These are phyloP conservation scores for Delphinapterus leucas DNA, from an alignment of 2,113 vertebrate species.

Conservation along the genomic window DNA sequence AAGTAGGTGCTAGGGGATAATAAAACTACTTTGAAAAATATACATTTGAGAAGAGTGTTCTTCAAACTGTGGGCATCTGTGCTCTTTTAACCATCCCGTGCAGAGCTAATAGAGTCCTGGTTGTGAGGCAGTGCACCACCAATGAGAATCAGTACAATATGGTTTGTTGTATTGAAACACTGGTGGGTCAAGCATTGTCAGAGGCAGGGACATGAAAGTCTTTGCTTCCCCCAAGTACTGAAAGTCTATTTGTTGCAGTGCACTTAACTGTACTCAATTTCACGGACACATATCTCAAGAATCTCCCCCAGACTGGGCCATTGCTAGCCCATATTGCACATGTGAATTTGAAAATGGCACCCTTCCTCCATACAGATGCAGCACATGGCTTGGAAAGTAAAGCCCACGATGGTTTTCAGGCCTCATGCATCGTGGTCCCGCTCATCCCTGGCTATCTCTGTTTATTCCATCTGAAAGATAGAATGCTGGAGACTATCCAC, in stretches of 20 bases:
- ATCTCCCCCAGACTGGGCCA: background rate
- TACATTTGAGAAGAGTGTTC: background rate
- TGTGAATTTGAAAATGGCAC: background rate
- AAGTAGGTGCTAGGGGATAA: background rate
- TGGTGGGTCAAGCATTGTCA: background rate
- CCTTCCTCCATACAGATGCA: background rate
- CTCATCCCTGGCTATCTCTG: background rate
- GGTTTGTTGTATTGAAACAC: accelerated
- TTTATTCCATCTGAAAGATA: background rate
- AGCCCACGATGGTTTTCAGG: background rate
- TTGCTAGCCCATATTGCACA: background rate
- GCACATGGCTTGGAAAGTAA: background rate
- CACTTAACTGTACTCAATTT: background rate
- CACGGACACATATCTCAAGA: background rate
- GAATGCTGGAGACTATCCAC: background rate
- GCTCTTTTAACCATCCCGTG: background rate
- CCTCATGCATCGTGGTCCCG: background rate
- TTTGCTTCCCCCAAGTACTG: background rate
- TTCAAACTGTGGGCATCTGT: background rate
- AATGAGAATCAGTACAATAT: accelerated
- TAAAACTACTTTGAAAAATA: background rate
- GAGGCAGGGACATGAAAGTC: background rate
- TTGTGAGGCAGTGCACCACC: background rate
- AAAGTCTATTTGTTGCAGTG: background rate
- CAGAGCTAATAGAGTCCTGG: background rate